Conservation (phyloP, 2,888 invertebrate genomes). For the Gari tellinella region DNA sequence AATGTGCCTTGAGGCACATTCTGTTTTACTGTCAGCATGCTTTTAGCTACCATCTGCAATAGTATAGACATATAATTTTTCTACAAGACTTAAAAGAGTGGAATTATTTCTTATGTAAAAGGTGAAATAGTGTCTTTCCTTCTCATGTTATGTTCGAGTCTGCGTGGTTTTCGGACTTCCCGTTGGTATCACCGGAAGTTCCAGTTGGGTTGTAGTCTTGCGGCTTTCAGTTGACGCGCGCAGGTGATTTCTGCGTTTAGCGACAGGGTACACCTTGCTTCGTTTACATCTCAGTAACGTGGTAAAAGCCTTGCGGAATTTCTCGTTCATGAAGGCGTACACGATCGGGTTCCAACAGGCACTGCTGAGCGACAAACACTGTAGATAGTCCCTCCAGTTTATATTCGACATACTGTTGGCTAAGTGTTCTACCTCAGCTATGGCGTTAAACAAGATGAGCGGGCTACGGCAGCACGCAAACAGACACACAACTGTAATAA, state of each 20-base stretch:
- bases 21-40: too few species aligned
- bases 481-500: conserved; percentile 69
- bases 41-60: too few species aligned
- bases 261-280: conserved; percentile 86
- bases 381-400: conserved; percentile 58
- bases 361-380: conserved; percentile 69
- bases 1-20: too few species aligned
- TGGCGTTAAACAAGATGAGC: conserved; percentile 61
- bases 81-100: too few species aligned
- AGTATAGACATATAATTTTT: too few species aligned
- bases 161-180: too few species aligned
- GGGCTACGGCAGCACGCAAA: conserved; percentile 74
- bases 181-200: conserved; percentile 13
- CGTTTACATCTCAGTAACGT: conserved; percentile 58
- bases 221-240: conserved; percentile 49
- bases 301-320: conserved; percentile 66
- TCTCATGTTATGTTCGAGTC: too few species aligned
- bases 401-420: conserved; percentile 33
- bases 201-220: conserved; percentile 48
- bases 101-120: too few species aligned
- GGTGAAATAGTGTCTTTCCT: too few species aligned
- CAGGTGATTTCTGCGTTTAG: conserved; percentile 16
- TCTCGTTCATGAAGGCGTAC: conserved; percentile 75
- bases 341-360: conserved; percentile 74
- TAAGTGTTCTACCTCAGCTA: conserved; percentile 47